Conservation (phyloP, 2,888 invertebrate species). For the Ophion ventricosus region DNA sequence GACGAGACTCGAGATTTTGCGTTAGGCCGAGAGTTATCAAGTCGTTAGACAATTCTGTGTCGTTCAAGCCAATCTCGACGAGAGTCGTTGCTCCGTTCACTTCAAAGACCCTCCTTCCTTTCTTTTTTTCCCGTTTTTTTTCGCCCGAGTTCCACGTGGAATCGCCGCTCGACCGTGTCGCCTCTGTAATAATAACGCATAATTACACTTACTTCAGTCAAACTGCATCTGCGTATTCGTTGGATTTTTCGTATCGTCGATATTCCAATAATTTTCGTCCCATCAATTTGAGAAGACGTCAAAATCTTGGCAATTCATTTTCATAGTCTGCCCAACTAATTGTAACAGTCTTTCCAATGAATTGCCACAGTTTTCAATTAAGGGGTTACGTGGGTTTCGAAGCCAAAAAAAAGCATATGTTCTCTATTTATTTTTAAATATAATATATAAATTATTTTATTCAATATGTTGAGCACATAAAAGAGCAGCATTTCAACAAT, state of each 20-base stretch:
- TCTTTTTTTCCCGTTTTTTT: conserved; percentile 20
- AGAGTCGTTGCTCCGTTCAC: conserved; percentile 40
- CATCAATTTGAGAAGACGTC: background rate
- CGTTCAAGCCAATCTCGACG: conserved; percentile 41
- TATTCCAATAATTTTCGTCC: background rate
- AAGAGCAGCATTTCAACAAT: too few relatives aligned
- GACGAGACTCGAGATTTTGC: conserved; percentile 20
- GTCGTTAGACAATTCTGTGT: conserved; percentile 49
- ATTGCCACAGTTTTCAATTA: too few relatives aligned
- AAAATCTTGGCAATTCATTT: too few relatives aligned
- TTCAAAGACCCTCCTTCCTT: conserved; percentile 30
- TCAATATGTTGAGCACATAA: too few relatives aligned
- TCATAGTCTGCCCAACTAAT: too few relatives aligned
- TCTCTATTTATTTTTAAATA: too few relatives aligned
- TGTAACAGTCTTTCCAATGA: too few relatives aligned
- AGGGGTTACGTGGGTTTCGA: too few relatives aligned
- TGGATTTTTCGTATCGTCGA: background rate
- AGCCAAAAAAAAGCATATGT: too few relatives aligned
- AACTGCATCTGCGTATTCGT: too few relatives aligned
- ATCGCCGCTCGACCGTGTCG: background rate
- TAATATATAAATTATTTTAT: too few relatives aligned
- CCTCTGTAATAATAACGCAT: background rate
- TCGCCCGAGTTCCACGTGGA: background rate
- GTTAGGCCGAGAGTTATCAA: conserved; percentile 38
- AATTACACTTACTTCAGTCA: background rate